Evolutionary conservation across 2,797 vertebrate species (phyloP).

Genomic region (Chanos chanos): DNA sequence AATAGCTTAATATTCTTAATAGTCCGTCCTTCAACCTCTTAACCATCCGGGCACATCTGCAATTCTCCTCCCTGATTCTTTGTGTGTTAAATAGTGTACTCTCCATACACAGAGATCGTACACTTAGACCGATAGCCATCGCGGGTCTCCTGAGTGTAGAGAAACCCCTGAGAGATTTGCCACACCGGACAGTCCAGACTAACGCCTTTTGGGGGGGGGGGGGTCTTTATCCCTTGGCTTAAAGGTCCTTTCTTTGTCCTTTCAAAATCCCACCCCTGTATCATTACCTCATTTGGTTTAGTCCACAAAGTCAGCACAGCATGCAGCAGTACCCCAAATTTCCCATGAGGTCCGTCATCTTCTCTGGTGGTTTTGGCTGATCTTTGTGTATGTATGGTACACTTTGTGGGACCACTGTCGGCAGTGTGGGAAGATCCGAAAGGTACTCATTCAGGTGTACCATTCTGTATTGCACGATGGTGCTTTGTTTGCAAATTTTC

Average conservation of each 20-base stretch:
- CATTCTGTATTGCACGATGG: slow-evolving; percentile 32
- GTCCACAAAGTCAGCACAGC: slow-evolving; percentile 9
- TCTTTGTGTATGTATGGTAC: slow-evolving; percentile 13
- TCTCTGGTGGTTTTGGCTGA: slow-evolving; percentile 16
- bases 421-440: slow-evolving; percentile 43
- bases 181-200: slow-evolving; percentile 15
- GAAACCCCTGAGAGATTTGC: slow-evolving; percentile 42
- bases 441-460: slow-evolving; percentile 17
- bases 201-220: neutral
- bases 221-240: neutral
- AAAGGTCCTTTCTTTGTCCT: neutral
- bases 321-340: no score
- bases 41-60: slow-evolving; percentile 8
- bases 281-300: slow-evolving; percentile 1
- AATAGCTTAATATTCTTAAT: neutral
- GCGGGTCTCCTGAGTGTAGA: slow-evolving; percentile 41
- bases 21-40: neutral
- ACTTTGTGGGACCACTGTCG: slow-evolving; percentile 27
- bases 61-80: slow-evolving; percentile 20
- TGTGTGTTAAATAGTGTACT: slow-evolving; percentile 14
- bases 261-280: neutral
- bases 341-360: no score
- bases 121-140: slow-evolving; percentile 15
- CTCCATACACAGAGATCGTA: slow-evolving; percentile 18
- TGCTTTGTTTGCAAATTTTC: slow-evolving; percentile 35